These are phyloP conservation scores for Mesodorylaimus sp. DNA, from an alignment of 2,888 invertebrate species.

Conservation along the genomic window DNA sequence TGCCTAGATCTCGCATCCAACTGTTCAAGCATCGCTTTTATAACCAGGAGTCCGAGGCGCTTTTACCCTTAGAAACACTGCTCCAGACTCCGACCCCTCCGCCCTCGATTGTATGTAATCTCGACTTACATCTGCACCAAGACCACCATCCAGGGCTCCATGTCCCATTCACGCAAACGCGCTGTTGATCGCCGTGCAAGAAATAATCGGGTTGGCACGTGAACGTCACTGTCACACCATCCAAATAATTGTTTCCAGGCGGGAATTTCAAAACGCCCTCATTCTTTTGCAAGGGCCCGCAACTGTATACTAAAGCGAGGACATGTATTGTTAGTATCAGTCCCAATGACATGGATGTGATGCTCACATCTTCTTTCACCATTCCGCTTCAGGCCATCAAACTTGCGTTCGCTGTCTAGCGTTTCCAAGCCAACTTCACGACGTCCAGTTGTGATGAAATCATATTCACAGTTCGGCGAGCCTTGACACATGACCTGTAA, in stretches of 20 bases:
- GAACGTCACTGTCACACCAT: conserved; percentile 19
- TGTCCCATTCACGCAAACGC: conserved; percentile 20
- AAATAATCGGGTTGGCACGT: conserved; percentile 20
- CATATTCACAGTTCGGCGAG: conserved; percentile 16
- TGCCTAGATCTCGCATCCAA: no score
- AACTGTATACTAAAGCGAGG: conserved; percentile 14
- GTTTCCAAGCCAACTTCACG: conserved; percentile 19
- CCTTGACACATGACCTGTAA: conserved; percentile 14
- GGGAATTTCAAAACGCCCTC: conserved; percentile 19
- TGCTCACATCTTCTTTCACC: conserved; percentile 7
- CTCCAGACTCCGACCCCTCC: background rate
- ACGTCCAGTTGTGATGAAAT: conserved; percentile 17
- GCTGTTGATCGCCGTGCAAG: conserved; percentile 17
- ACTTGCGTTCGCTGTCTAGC: conserved; percentile 13
- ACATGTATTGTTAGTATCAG: background rate
- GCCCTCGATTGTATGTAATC: background rate
- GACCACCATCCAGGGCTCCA: conserved; percentile 22
- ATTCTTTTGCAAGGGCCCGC: conserved; percentile 18
- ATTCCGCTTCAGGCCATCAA: conserved; percentile 8
- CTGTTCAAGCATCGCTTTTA: no score
- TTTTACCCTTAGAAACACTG: no score
- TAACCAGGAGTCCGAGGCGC: no score
- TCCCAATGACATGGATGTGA: background rate
- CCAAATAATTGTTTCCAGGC: conserved; percentile 20
- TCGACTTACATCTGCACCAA: conserved; percentile 19